These are phyloP conservation scores for Philereme vetulata DNA, from an alignment of 2,888 invertebrate genomes.

Conservation along the genomic window DNA sequence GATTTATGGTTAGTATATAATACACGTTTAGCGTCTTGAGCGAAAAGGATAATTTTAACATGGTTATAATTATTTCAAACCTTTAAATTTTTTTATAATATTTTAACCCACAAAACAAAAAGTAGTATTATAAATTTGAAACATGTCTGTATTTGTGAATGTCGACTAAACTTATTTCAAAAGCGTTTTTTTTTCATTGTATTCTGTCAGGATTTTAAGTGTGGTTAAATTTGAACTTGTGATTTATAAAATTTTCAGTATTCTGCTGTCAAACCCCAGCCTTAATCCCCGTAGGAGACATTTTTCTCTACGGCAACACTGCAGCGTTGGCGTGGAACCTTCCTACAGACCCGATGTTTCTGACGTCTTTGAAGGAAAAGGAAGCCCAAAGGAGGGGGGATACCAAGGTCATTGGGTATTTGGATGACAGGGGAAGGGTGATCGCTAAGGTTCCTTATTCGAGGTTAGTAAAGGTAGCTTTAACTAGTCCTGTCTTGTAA, in stretches of 20 bases:
- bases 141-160: no score
- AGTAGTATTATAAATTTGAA: no score
- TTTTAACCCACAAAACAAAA: no score
- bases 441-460: constrained; percentile 65
- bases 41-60: neutral
- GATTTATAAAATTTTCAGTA: constrained; percentile 63
- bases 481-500: no score
- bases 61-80: no score
- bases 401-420: constrained; percentile 57
- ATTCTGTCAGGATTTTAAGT: neutral
- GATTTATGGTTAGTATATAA: constrained; percentile 8
- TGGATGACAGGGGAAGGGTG: constrained; percentile 60
- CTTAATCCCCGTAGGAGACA: constrained; percentile 80
- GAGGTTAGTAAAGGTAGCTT: constrained; percentile 46
- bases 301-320: constrained; percentile 88
- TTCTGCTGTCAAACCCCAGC: constrained; percentile 86
- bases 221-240: neutral
- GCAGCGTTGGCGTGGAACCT: constrained; percentile 90
- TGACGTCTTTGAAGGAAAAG: constrained; percentile 60
- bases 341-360: constrained; percentile 82
- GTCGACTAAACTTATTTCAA: no score
- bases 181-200: neutral
- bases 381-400: constrained; percentile 62
- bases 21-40: constrained; percentile 5
- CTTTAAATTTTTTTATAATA: no score